Percentiles rank a stretch among this genome's conserved stretches.
Evolutionary conservation across 1,140 invertebrate species (phyloP).

Genomic region (Chironomus striatipennis): DNA sequence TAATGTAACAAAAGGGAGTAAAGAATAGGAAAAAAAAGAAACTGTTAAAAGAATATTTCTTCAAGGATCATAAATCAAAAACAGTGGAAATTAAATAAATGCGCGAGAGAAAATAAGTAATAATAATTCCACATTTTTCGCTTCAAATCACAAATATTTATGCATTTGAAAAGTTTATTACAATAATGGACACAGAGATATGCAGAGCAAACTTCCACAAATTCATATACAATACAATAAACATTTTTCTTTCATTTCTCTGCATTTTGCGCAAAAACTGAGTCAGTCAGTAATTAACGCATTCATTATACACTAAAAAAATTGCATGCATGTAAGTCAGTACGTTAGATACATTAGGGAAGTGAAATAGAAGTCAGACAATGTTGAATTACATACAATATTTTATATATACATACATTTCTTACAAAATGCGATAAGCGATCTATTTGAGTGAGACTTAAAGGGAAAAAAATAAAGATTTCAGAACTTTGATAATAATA

Average conservation of each 20-base stretch:
- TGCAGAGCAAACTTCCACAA: not conserved
- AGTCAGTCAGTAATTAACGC: slow-evolving; percentile 7
- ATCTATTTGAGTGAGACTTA: not conserved
- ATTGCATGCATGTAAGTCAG: not conserved
- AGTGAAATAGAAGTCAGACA: not conserved
- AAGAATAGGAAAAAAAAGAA: not conserved
- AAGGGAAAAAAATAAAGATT: not conserved
- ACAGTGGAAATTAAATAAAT: not conserved
- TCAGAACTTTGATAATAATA: slow-evolving; percentile 8
- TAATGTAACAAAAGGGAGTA: not conserved
- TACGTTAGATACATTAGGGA: not conserved
- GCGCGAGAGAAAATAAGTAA: not conserved
- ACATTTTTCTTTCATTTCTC: too few species aligned
- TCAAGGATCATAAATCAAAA: slow-evolving; percentile 9
- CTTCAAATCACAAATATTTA: slow-evolving; percentile 5
- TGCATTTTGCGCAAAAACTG: not conserved
- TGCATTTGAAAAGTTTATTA: not conserved
- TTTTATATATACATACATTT: not conserved
- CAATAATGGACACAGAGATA: not conserved
- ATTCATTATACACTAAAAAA: not conserved
- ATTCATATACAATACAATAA: too few species aligned
- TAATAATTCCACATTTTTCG: slow-evolving; percentile 3
- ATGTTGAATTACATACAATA: slow-evolving; percentile 3
- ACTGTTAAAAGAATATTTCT: not conserved
- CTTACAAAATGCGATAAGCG: slow-evolving; percentile 12